phyloP scores from a whole-genome alignment of 2,888 invertebrate species.

The Lasioglossum figueresi region DNA sequence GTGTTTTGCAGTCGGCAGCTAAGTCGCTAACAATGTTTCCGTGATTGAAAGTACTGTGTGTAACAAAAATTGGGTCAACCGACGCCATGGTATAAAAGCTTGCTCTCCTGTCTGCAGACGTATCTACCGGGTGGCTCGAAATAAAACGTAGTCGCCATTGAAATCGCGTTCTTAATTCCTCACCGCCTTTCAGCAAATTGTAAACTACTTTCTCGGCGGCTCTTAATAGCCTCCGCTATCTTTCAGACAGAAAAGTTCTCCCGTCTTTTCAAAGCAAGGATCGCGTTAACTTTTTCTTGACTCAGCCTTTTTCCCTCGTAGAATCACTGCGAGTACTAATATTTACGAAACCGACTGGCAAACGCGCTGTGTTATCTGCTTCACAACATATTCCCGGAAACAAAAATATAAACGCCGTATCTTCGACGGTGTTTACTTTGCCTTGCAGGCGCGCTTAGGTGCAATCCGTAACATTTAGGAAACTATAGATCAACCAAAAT shows the following conservation, averaged over 20 bases:
- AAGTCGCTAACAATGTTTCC: constrained; percentile 5
- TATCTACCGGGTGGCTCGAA: background rate
- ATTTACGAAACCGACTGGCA: background rate
- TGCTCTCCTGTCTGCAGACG: background rate
- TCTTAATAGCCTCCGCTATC: background rate
- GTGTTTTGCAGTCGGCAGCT: background rate
- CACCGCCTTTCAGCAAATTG: background rate
- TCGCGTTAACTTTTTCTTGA: background rate
- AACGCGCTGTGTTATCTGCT: no score
- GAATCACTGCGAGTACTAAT: background rate
- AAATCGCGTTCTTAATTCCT: background rate
- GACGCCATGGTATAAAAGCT: background rate
- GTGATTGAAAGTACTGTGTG: background rate
- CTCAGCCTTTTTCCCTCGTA: background rate
- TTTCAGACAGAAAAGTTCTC: background rate
- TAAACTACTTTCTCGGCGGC: background rate
- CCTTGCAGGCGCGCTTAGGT: background rate
- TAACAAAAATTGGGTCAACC: background rate
- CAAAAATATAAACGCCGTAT: no score
- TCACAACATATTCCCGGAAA: no score
- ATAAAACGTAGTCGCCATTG: background rate
- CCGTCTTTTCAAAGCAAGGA: background rate
- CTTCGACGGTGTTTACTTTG: background rate
- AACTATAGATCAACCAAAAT: background rate
- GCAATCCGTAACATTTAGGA: background rate